These are phyloP conservation scores for Chydorus sphaericus DNA, from an alignment of 2,888 invertebrate genomes.

Conservation along the genomic window DNA sequence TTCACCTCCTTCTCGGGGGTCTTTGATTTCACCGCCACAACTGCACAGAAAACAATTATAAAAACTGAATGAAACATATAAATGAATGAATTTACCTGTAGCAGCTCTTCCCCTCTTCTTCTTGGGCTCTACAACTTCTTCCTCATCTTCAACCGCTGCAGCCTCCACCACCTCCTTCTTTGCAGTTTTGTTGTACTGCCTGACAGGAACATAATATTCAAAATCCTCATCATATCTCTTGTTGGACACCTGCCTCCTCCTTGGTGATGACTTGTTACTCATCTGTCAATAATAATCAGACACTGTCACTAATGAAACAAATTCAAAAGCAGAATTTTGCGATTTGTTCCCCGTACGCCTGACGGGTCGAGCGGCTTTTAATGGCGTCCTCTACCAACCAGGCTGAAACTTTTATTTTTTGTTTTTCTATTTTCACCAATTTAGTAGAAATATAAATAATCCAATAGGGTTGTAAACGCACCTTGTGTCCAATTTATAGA, in stretches of 20 bases:
- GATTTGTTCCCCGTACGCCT: constrained; percentile 6
- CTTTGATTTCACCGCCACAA: no score
- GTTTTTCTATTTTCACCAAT: no score
- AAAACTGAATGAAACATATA: neutral
- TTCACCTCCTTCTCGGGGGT: neutral
- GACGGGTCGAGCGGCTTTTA: no score
- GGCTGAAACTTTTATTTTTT: no score
- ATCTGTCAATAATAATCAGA: neutral
- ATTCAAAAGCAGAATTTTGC: neutral
- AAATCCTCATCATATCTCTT: constrained; percentile 20
- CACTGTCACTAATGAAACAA: neutral
- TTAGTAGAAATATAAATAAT: no score
- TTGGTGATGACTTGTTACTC: constrained; percentile 8
- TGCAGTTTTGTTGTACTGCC: neutral
- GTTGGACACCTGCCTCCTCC: constrained; percentile 17
- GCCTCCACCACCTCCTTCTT: neutral
- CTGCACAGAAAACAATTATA: no score
- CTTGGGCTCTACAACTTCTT: neutral
- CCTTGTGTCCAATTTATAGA: no score
- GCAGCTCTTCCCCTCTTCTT: constrained; percentile 7
- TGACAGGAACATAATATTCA: constrained; percentile 19
- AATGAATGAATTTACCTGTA: neutral
- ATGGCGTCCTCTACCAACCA: constrained; percentile 13
- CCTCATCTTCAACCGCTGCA: neutral
- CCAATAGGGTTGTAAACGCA: no score